These are phyloP conservation scores for Enteromius trimaculatus DNA, from an alignment of 2,797 vertebrate species.

Conservation along the genomic window DNA sequence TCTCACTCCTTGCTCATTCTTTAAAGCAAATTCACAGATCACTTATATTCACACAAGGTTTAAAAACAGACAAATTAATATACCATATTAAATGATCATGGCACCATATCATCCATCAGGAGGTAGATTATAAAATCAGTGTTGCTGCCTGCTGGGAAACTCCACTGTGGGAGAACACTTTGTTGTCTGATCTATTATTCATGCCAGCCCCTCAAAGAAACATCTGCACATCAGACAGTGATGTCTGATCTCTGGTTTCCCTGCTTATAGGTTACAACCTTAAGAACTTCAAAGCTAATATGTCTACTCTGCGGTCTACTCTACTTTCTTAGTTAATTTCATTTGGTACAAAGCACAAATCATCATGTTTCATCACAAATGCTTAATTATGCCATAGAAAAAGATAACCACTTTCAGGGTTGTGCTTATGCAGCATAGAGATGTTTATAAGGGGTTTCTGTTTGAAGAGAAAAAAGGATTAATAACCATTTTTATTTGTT, in stretches of 20 bases:
- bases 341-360: slow-evolving; percentile 13
- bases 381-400: background rate
- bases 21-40: background rate
- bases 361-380: background rate
- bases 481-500: background rate
- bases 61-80: background rate
- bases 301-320: background rate
- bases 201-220: slow-evolving; percentile 57
- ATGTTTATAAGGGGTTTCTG: background rate
- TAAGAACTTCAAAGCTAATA: slow-evolving; percentile 24
- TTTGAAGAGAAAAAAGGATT: background rate
- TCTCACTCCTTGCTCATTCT: background rate
- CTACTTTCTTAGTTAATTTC: background rate
- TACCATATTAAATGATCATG: background rate
- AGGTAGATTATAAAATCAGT: slow-evolving; percentile 33
- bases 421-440: background rate
- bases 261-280: slow-evolving; percentile 1
- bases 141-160: slow-evolving; percentile 33
- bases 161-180: slow-evolving; percentile 41
- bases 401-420: background rate
- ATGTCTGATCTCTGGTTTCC: slow-evolving; percentile 34
- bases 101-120: background rate
- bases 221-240: slow-evolving; percentile 46
- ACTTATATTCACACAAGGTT: background rate
- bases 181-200: slow-evolving; percentile 62